Conservation (phyloP, 2,113 vertebrate genomes). For the Lepisosteus oculatus region DNA sequence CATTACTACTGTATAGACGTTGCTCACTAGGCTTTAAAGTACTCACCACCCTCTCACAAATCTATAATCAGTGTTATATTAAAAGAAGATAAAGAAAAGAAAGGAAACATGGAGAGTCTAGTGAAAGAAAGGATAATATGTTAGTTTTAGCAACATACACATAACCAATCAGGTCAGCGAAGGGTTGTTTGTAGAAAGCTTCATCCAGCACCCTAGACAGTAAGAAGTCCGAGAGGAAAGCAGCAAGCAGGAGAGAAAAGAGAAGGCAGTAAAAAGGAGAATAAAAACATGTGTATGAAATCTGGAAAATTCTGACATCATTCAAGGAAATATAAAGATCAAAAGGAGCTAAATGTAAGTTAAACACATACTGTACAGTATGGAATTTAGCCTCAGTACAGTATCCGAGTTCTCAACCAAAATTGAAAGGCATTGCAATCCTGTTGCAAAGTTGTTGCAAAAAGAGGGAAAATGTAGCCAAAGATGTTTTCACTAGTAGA, state of each 20-base stretch:
- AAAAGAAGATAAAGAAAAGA: conserved; percentile 10
- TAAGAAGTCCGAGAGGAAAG: conserved; percentile 78
- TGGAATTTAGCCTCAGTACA: no score
- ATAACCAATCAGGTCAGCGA: conserved; percentile 99
- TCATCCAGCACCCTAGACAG: conserved; percentile 97
- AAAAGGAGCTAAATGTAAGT: no score
- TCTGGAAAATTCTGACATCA: no score
- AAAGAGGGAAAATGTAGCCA: no score
- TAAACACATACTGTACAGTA: no score
- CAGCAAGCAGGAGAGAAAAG: conserved; percentile 83
- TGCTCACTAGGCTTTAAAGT: not conserved
- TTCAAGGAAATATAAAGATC: no score
- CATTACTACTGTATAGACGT: not conserved
- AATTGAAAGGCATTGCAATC: no score
- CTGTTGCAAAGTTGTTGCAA: no score
- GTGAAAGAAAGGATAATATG: conserved; percentile 64
- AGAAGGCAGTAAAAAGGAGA: conserved; percentile 78
- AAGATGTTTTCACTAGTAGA: no score
- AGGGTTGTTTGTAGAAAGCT: conserved; percentile 99
- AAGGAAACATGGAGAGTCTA: conserved; percentile 36
- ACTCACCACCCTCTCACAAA: not conserved
- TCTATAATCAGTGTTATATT: not conserved
- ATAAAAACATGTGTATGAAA: conserved; percentile 31
- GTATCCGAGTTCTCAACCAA: no score
- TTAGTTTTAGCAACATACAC: conserved; percentile 98